Base-by-base conservation (phyloP, 2,888 invertebrate genomes). In the Cryptocheilus praepositus region DNA sequence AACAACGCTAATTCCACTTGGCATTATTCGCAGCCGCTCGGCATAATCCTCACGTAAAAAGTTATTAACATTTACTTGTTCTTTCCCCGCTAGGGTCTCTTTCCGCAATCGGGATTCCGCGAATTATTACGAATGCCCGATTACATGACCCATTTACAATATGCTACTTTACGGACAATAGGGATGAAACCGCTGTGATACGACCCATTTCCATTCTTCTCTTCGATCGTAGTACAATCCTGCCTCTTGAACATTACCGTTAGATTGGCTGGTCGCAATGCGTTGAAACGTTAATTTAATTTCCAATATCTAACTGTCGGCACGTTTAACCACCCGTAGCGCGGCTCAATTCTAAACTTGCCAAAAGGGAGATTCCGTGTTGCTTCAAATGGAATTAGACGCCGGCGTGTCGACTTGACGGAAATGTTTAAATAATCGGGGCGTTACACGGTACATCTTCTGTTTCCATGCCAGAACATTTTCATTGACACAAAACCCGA, bases 121-220 rank as follows among this genome's bases (percentile, higher is more conserved):
- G 74, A 74, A 72, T 76, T 74, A 74, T 74, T 71, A 36, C 49
- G 64, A 68, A 58, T 63, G 67, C 68, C 67, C 77, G 74, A 77
- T 76, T 76, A 76, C 74, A 70, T 72, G 76, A 77, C 64, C 70
- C 74, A 76, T 70, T 77, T 76, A 70, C 76, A 67, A 62, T 28
- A 54, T 52, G 74, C 54, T 70, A 65, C 66, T 36, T 43, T 61
- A 60, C 66, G 65, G 76, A 59, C 63, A 64, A 57, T 62, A 61
- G 55, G 61, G 64, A 61, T 67, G 71, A 54, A 61, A 60, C 64
- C 61, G 64, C 67, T 60, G 61, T 49, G 53, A 53, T 18, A 52
- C 65, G 66, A 63, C 61, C 74, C 71, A 71, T 73, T 76, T 71
- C 71, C 73, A 67, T 67, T 67, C 66, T 52, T 64, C 63, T 57